A percentile compares a stretch with the other conserved stretches of the same genome.
These are phyloP conservation scores for Trididemnum miniatum DNA, from an alignment of 23 tunicate species.

Conservation along the genomic window DNA sequence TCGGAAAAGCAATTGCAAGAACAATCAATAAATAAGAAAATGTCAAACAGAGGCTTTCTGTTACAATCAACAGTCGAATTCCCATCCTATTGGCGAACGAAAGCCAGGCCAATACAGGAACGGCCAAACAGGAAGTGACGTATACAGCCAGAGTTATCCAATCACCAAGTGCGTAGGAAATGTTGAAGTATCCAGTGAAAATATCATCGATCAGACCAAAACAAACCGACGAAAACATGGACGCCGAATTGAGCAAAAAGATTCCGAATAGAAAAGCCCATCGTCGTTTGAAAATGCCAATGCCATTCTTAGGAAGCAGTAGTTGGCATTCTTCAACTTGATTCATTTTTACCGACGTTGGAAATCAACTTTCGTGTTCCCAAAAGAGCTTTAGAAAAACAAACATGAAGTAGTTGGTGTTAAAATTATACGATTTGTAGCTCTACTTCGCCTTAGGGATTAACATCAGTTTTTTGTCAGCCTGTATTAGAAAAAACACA, in stretches of 20 bases:
- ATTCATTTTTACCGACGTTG: too few species aligned
- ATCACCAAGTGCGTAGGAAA: conserved; percentile 3
- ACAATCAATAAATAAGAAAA: conserved; percentile 6
- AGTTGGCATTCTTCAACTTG: too few species aligned
- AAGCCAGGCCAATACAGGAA: conserved; percentile 19
- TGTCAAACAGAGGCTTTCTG: neutral
- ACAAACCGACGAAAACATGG: conserved; percentile 22
- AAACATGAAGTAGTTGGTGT: too few species aligned
- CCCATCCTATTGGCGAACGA: neutral
- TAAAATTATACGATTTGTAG: too few species aligned
- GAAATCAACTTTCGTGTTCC: too few species aligned
- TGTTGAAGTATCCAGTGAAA: conserved; percentile 1
- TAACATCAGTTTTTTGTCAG: too few species aligned
- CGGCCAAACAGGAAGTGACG: neutral
- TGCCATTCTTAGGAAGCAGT: neutral
- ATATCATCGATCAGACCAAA: conserved; percentile 20
- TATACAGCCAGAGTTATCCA: conserved; percentile 18
- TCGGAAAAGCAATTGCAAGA: conserved; percentile 11
- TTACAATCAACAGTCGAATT: neutral
- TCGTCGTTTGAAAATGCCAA: neutral
- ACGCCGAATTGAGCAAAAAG: neutral
- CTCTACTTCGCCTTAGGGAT: too few species aligned
- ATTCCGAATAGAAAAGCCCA: conserved; percentile 3
- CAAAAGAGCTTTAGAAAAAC: too few species aligned
- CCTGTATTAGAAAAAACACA: too few species aligned